Evolutionary conservation across 2,888 invertebrate genomes (phyloP), one percentile per base, ranked within the genome.

Genomic region (Ectemnius cavifrons): DNA sequence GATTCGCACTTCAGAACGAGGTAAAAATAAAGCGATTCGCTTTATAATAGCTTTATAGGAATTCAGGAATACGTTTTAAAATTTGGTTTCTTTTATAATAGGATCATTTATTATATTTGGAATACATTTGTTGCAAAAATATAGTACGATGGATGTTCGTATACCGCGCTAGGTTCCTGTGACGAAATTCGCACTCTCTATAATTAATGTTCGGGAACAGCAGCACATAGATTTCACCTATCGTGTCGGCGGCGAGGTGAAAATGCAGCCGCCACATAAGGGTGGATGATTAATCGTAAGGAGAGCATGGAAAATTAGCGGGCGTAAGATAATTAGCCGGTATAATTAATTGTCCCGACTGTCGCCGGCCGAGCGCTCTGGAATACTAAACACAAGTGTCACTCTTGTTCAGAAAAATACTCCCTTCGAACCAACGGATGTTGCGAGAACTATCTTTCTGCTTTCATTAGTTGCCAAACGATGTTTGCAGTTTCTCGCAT

Each of bases 301-400:
- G 80, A 80, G 82, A 75, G 83, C 79, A 84, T 82, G 83, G 86
- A 85, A 88, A 89, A 89, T 87, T 88, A 86, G 85, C 87, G 86
- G 82, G 84, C 81, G 82, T 85, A 84, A 87, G 85, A 86, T 89
- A 89, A 89, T 89, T 89, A 87, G 84, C 83, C 77, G 69, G 77
- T 80, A 82, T 85, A 87, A 88, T 89, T 89, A 89, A 89, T 89
- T 83, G 85, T 88, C 83, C 76, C 78, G 75, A 80, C 81, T 81
- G 71, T 4, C 37, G 37, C 78, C 71, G 81, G 73, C 68, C 72
- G 78, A 78, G 79, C 76, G 61, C 75, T 80, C 79, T 71, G 74
- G 89, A 88, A 89, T 90, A 87, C 87, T 85, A 88, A 89, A 79
- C 77, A 83, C 37, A 80, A 63, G 67, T 72, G 80, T 66, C 71